phyloP scores from a whole-genome alignment of 2,113 vertebrate species.

The Microtus pennsylvanicus region DNA sequence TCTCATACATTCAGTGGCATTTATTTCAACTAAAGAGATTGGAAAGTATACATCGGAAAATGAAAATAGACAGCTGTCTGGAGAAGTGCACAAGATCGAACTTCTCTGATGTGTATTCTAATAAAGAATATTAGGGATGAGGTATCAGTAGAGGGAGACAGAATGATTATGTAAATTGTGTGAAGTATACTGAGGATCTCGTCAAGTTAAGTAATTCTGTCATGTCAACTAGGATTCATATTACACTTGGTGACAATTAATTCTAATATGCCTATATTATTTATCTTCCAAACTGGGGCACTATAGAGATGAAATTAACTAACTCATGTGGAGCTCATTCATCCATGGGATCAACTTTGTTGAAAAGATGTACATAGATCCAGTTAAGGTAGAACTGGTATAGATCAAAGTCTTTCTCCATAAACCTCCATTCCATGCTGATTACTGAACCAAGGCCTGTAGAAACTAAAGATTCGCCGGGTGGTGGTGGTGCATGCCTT shows the following conservation, averaged over 20 bases:
- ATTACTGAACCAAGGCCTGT: background rate
- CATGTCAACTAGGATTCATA: background rate
- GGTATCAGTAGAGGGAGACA: background rate
- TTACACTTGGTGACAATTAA: background rate
- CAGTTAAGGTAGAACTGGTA: background rate
- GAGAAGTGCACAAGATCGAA: background rate
- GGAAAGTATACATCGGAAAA: background rate
- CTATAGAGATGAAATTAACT: background rate
- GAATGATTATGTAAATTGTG: background rate
- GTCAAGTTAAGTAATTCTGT: background rate
- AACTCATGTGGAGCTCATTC: background rate
- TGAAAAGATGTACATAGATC: background rate
- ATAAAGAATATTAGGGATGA: background rate
- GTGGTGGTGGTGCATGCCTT: no score
- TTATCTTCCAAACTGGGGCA: background rate
- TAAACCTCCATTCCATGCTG: background rate
- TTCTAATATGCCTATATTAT: constrained; percentile 28
- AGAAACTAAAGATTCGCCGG: background rate
- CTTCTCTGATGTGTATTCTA: background rate
- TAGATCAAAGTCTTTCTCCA: background rate
- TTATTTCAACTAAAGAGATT: background rate
- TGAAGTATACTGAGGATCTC: background rate
- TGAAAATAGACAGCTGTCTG: background rate
- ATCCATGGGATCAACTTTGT: background rate
- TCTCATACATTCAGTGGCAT: background rate